Conservation (phyloP, 2,888 invertebrate species). For the Drosophila planitibia region DNA sequence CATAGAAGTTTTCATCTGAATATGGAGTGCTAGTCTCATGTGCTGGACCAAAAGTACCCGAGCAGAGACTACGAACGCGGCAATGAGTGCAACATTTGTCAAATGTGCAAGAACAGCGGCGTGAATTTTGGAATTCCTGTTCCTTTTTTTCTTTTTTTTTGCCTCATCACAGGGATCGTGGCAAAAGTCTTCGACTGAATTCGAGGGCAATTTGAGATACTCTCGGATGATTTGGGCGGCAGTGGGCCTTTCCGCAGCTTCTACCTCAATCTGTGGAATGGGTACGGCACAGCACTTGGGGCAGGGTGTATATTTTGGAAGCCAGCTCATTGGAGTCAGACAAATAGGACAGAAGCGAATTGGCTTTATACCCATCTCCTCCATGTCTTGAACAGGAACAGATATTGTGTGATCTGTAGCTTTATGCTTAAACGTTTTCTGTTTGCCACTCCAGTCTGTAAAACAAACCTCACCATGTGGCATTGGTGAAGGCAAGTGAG, state of each 20-base stretch:
- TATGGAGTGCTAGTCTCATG: conserved; percentile 27
- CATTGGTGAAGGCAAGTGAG: conserved; percentile 1
- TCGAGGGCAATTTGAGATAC: conserved; percentile 48
- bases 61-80: conserved; percentile 76
- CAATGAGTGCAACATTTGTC: conserved; percentile 76
- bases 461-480: neutral
- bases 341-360: conserved; percentile 82
- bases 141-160: neutral
- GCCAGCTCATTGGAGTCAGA: conserved; percentile 76
- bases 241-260: conserved; percentile 54
- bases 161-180: conserved; percentile 28
- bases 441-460: conserved; percentile 10
- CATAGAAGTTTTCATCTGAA: conserved; percentile 57
- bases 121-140: neutral
- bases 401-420: conserved; percentile 31
- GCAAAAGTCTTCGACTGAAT: conserved; percentile 26
- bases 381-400: conserved; percentile 34
- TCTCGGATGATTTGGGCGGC: conserved; percentile 76
- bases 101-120: conserved; percentile 51
- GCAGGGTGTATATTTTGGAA: conserved; percentile 85
- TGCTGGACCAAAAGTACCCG: conserved; percentile 49
- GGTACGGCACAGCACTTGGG: conserved; percentile 80
- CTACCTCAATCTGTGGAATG: conserved; percentile 54
- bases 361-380: conserved; percentile 52
- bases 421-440: neutral